Percentiles rank a stretch among this genome's conserved stretches.
phyloP scores from a whole-genome alignment of 2,113 vertebrate genomes.

The Galemys pyrenaicus region DNA sequence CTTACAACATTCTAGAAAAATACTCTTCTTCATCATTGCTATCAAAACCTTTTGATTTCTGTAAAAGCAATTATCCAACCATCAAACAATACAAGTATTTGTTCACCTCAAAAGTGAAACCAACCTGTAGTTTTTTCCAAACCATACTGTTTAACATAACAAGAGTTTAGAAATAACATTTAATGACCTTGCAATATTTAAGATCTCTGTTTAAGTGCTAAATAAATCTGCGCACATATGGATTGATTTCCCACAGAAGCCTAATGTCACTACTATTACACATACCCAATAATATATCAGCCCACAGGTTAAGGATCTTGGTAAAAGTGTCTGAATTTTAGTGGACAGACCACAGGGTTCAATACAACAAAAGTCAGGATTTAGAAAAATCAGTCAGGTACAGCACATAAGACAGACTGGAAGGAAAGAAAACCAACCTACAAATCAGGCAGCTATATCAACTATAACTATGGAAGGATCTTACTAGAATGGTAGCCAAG shows the following conservation, averaged over 20 bases:
- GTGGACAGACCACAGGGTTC: neutral
- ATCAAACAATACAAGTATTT: slow-evolving; percentile 10
- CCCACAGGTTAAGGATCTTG: neutral
- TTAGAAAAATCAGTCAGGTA: neutral
- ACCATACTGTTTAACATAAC: neutral
- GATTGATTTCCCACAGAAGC: slow-evolving; percentile 23
- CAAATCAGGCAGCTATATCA: neutral
- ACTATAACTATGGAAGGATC: neutral
- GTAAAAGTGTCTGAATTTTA: neutral
- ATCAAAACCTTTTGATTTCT: neutral
- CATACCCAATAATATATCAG: neutral
- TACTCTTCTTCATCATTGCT: neutral
- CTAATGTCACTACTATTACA: neutral
- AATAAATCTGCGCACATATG: neutral
- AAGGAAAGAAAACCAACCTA: neutral
- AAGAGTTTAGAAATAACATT: neutral
- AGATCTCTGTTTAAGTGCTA: neutral
- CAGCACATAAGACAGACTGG: neutral
- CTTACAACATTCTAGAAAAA: neutral
- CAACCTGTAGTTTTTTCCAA: neutral
- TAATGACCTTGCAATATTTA: neutral
- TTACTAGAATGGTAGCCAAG: neutral
- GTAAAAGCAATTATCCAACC: neutral
- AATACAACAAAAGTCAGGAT: neutral
- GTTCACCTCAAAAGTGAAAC: neutral